Percentiles rank a stretch among this genome's conserved stretches.
Conservation (phyloP, 2,888 invertebrate species). For the Torymus tubicola region DNA sequence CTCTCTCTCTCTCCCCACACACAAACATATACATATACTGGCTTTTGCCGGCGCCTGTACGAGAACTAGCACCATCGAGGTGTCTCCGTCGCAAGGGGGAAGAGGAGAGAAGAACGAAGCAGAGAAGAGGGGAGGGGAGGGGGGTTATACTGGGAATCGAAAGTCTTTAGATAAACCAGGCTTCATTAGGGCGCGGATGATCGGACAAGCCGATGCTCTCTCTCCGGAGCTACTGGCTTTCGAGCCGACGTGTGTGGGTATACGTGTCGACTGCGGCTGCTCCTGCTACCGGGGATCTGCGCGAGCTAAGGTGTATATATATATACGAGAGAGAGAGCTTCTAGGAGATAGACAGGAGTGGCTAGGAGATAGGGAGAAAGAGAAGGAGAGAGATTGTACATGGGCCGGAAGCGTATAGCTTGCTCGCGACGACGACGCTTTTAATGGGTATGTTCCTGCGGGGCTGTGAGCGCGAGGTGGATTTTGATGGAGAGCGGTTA, state of each 20-base stretch:
- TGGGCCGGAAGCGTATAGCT: too few relatives aligned
- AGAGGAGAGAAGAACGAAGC: neutral
- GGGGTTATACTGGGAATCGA: conserved; percentile 75
- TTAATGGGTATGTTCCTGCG: too few relatives aligned
- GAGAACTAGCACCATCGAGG: conserved; percentile 74
- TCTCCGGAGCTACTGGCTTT: conserved; percentile 59
- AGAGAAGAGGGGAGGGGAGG: conserved; percentile 12
- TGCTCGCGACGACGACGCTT: too few relatives aligned
- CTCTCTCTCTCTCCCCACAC: neutral
- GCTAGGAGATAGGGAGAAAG: too few relatives aligned
- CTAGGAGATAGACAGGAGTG: too few relatives aligned
- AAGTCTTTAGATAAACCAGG: conserved; percentile 76
- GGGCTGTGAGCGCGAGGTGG: too few relatives aligned
- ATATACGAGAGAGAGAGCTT: too few relatives aligned
- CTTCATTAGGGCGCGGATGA: conserved; percentile 77
- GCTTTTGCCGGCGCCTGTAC: conserved; percentile 74
- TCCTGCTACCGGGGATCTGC: too few relatives aligned
- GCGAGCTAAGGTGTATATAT: too few relatives aligned
- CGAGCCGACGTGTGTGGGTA: neutral
- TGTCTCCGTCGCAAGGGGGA: conserved; percentile 66
- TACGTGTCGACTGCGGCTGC: too few relatives aligned
- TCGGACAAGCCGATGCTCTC: conserved; percentile 70
- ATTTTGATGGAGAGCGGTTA: too few relatives aligned
- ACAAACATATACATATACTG: conserved; percentile 3
- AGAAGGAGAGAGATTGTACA: too few relatives aligned